Base-by-base conservation (phyloP, 2,113 vertebrate genomes). In the Parotia lawesii region DNA sequence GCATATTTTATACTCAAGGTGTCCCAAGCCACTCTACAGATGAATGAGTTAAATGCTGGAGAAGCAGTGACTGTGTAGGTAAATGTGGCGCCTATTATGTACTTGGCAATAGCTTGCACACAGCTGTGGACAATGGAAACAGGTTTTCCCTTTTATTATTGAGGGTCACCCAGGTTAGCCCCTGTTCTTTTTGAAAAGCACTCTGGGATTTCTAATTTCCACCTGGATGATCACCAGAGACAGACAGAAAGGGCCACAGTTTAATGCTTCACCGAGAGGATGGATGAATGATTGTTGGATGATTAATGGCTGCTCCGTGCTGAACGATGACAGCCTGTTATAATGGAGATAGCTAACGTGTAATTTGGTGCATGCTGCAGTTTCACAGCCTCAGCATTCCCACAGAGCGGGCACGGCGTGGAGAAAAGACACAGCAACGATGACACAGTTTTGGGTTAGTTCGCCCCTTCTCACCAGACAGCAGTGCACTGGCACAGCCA, bases 151-250 rank as follows among this genome's bases (percentile, higher is more conserved):
- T 91, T 93, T 90, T 93, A 92, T 96, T 94, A 96, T 51, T 54
- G 62, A 76, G 84, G 96, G 95, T 97, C 96, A 96, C 24, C 40
- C 62, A 67, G 93, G 89, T 91, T 96, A 94, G 86, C 88, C 97
- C 89, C 91, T 93, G 83, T 86, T 94, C 90, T 78, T 95, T 96
- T 75, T 91, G 87, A 95, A 97, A 96, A 96, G 96, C 95, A 94
- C 94, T 92, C 95, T 92, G 94, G 96, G 96, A 96, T 95, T 97
- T 97, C 94, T 96, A 97, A 97, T 97, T 97, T 97, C 96, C 96
- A 96, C 95, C 94, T 96, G 96, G 94, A 95, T 95, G 93, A 97
- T 96, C 96, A 95, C 79, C 84, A 83, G 93, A 89, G 94, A 94
- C 94, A 93, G 89, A 92, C 94, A 96, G 95, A 95, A 94, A 97